Evolutionary conservation across 2,888 invertebrate species (phyloP).

Genomic region (Ormyrus rosae): DNA sequence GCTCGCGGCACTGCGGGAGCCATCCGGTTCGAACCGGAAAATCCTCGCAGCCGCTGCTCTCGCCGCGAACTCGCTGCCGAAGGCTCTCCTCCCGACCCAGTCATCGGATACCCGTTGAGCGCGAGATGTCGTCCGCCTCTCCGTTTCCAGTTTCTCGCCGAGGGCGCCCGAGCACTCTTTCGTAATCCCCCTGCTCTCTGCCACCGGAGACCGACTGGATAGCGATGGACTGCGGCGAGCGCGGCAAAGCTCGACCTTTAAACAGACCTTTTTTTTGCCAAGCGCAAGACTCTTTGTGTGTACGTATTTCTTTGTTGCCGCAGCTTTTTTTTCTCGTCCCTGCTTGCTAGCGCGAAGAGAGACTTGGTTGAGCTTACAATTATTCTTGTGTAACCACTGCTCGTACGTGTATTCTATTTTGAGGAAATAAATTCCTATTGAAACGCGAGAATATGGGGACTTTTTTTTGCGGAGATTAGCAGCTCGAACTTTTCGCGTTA

Average conservation of each 20-base stretch:
- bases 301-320: too few species aligned
- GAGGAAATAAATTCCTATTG: too few species aligned
- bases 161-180: neutral
- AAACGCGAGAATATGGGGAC: too few species aligned
- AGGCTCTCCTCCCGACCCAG: conserved; percentile 41
- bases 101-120: conserved; percentile 59
- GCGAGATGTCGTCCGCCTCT: neutral
- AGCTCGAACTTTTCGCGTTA: too few species aligned
- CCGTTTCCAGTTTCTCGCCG: conserved; percentile 18
- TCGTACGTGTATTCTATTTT: too few species aligned
- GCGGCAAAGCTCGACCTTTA: neutral
- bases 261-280: neutral
- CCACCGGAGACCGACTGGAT: neutral
- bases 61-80: conserved; percentile 29
- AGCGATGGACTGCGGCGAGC: neutral
- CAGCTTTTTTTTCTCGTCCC: too few species aligned
- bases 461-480: too few species aligned
- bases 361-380: too few species aligned
- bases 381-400: too few species aligned
- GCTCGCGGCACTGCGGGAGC: neutral
- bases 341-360: too few species aligned
- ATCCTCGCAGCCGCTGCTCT: conserved; percentile 57
- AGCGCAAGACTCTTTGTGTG: too few species aligned
- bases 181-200: neutral
- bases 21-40: conserved; percentile 65